These are phyloP conservation scores for Stichodactyla mertensii DNA, from an alignment of 64 coral and sea anemone species.

Conservation along the genomic window DNA sequence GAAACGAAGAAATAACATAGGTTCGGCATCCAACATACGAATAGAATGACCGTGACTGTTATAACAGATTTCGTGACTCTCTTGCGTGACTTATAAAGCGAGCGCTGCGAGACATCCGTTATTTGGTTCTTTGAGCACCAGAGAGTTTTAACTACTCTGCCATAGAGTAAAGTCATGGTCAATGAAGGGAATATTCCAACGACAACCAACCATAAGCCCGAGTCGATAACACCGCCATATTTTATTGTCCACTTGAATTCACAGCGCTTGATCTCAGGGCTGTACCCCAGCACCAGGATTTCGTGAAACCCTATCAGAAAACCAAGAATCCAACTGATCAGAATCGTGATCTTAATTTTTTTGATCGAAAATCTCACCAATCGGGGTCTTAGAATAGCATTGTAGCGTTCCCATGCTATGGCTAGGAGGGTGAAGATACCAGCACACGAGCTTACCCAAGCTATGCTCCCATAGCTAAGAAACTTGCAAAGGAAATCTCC, in stretches of 20 bases:
- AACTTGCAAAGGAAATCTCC: conserved; percentile 35
- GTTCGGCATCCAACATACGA: conserved; percentile 45
- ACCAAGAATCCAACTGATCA: conserved; percentile 2
- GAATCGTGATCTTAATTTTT: not conserved
- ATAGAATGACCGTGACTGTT: conserved; percentile 27
- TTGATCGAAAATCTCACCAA: not conserved
- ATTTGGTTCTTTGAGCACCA: conserved; percentile 24
- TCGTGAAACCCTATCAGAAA: not conserved
- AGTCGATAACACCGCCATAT: not conserved
- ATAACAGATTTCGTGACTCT: conserved; percentile 37
- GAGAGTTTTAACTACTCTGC: conserved; percentile 15
- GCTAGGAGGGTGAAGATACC: conserved; percentile 27
- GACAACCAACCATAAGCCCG: conserved; percentile 24
- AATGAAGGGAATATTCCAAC: conserved; percentile 13
- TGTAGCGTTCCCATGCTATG: conserved; percentile 41
- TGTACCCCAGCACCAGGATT: not conserved
- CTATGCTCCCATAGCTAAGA: conserved; percentile 1
- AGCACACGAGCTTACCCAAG: conserved; percentile 10
- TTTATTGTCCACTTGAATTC: not conserved
- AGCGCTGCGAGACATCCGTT: conserved; percentile 5
- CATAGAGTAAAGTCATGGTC: conserved; percentile 20
- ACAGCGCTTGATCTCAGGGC: not conserved
- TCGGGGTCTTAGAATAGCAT: conserved; percentile 16
- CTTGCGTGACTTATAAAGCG: conserved; percentile 39
- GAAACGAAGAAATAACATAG: conserved; percentile 29